Percentiles rank a stretch among this genome's conserved stretches.
phyloP scores from a whole-genome alignment of 2,888 invertebrate species.

The Plusia festucae region DNA sequence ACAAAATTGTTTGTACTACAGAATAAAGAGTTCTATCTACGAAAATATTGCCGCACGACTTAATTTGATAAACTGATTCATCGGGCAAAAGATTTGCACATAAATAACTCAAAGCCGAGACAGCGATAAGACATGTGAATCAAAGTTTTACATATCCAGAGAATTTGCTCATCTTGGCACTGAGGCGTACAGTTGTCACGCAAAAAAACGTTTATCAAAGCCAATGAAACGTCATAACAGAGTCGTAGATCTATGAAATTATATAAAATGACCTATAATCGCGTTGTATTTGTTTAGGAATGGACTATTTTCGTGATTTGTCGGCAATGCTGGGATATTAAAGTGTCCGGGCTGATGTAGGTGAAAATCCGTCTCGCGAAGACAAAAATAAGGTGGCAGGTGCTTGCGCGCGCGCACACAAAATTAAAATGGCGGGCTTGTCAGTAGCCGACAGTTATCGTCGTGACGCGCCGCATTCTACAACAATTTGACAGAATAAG shows the following conservation, averaged over 20 bases:
- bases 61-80: conserved; percentile 32
- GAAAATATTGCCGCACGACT: conserved; percentile 14
- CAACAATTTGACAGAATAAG: conserved; percentile 73
- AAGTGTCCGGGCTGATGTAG: conserved; percentile 77
- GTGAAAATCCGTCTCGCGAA: conserved; percentile 77
- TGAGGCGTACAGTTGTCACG: conserved; percentile 74
- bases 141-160: conserved; percentile 68
- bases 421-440: conserved; percentile 79
- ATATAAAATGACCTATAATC: conserved; percentile 84
- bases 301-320: conserved; percentile 84
- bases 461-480: conserved; percentile 73
- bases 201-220: conserved; percentile 79
- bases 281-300: conserved; percentile 85
- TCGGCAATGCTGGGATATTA: conserved; percentile 81
- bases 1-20: background rate
- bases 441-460: conserved; percentile 75
- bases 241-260: conserved; percentile 83
- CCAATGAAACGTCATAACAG: conserved; percentile 72
- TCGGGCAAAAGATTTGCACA: conserved; percentile 22
- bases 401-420: conserved; percentile 71
- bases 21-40: conserved; percentile 6
- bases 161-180: conserved; percentile 70
- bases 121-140: conserved; percentile 64
- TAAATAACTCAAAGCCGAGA: conserved; percentile 29
- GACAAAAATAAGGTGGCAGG: conserved; percentile 80